Percentiles rank a stretch among this genome's conserved stretches.
These are phyloP conservation scores for Thryonomys swinderianus DNA, from an alignment of 2,113 vertebrate species.

Conservation along the genomic window DNA sequence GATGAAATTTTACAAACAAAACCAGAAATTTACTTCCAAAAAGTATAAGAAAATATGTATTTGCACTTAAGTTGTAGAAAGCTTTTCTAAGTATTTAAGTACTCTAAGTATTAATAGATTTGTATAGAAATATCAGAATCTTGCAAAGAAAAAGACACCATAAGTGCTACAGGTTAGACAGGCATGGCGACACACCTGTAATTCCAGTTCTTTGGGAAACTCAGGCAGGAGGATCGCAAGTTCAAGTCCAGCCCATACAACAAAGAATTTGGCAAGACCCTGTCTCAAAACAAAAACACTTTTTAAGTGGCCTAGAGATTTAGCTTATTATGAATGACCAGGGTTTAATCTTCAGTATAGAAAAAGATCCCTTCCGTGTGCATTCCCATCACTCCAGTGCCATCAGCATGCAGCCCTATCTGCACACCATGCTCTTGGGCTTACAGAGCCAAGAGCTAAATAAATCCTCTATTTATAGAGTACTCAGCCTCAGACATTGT, in stretches of 20 bases:
- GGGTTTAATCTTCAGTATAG: neutral
- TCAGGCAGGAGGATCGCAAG: neutral
- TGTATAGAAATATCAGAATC: neutral
- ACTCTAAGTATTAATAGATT: neutral
- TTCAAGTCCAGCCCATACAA: neutral
- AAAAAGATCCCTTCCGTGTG: neutral
- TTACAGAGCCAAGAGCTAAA: neutral
- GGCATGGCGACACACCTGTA: neutral
- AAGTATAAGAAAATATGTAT: neutral
- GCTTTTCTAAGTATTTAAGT: constrained; percentile 10
- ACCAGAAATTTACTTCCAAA: neutral
- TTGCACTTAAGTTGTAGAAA: neutral
- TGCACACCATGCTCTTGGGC: too few species aligned
- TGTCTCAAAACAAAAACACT: neutral
- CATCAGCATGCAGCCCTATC: neutral
- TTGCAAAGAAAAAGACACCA: neutral
- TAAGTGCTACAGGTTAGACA: neutral
- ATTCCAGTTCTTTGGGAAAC: neutral
- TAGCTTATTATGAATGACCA: neutral
- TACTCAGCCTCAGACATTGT: neutral
- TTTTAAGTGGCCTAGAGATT: neutral
- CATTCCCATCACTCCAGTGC: too few species aligned
- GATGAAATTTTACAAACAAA: constrained; percentile 33
- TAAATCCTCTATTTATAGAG: neutral
- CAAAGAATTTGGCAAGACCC: neutral